Evolutionary conservation across 37 sponge, comb jelly and placozoan species (phyloP).

Genomic region (Corticium candelabrum): DNA sequence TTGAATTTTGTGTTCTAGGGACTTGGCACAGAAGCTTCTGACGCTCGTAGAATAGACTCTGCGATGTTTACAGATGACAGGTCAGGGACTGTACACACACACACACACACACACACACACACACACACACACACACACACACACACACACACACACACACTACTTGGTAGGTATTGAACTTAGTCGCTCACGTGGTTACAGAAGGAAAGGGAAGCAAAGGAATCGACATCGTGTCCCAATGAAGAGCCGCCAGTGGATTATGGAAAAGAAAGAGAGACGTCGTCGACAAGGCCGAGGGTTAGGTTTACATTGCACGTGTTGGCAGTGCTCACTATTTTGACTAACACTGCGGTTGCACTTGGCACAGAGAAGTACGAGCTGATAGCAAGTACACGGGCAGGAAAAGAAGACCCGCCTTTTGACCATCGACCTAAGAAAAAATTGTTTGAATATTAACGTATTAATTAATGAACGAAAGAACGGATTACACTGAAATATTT

Average conservation of each 20-base stretch:
- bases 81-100: neutral
- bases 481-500: no score
- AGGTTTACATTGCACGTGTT: no score
- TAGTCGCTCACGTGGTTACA: neutral
- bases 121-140: neutral
- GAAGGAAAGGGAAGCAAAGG: no score
- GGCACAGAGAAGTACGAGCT: slow-evolving; percentile 47
- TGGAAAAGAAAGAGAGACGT: slow-evolving; percentile 81
- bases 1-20: no score
- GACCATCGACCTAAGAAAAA: slow-evolving; percentile 1
- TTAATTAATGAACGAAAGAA: no score
- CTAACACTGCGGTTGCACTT: no score
- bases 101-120: neutral
- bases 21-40: neutral
- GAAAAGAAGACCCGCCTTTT: slow-evolving; percentile 80
- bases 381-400: slow-evolving; percentile 95
- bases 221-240: slow-evolving; percentile 32
- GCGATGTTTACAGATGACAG: neutral
- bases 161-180: neutral
- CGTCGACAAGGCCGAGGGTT: slow-evolving; percentile 61
- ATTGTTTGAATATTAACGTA: neutral
- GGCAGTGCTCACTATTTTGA: no score
- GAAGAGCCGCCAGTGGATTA: slow-evolving; percentile 90
- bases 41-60: neutral
- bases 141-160: neutral